phyloP scores from a whole-genome alignment of 2,888 invertebrate species.

The Cantharis nigra region DNA sequence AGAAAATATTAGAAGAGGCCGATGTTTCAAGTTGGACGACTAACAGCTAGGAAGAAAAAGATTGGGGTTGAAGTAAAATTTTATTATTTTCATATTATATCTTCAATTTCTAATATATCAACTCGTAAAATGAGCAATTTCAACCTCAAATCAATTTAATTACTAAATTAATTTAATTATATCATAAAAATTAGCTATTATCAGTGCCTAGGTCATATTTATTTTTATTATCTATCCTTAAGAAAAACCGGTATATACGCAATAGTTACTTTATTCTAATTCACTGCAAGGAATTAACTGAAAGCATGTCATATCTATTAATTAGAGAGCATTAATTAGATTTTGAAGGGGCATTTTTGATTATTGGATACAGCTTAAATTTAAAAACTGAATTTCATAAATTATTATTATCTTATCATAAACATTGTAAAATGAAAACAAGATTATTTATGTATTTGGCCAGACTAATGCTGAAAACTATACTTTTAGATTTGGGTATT shows the following conservation, averaged over 20 bases:
- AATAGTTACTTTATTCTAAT: background rate
- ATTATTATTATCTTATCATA: too few relatives aligned
- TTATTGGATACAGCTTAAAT: background rate
- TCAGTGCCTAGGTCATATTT: background rate
- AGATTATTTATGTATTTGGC: too few relatives aligned
- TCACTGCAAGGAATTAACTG: background rate
- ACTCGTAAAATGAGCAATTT: too few relatives aligned
- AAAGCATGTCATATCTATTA: background rate
- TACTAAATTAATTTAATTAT: background rate
- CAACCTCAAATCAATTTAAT: background rate
- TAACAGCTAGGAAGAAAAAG: too few relatives aligned
- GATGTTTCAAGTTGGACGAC: too few relatives aligned
- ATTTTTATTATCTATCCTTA: background rate
- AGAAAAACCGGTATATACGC: background rate
- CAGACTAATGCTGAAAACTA: too few relatives aligned
- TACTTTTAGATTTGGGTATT: too few relatives aligned
- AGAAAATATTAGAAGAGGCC: too few relatives aligned
- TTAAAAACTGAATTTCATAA: background rate
- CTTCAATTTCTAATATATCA: too few relatives aligned
- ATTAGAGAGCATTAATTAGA: background rate
- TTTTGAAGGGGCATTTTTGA: background rate
- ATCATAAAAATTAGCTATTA: background rate
- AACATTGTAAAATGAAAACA: too few relatives aligned
- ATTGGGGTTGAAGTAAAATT: too few relatives aligned
- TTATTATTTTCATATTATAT: too few relatives aligned